A percentile compares a stretch with the other conserved stretches of the same genome.
These are phyloP conservation scores for Oplegnathus fasciatus DNA, from an alignment of 2,113 vertebrate genomes.

Conservation along the genomic window DNA sequence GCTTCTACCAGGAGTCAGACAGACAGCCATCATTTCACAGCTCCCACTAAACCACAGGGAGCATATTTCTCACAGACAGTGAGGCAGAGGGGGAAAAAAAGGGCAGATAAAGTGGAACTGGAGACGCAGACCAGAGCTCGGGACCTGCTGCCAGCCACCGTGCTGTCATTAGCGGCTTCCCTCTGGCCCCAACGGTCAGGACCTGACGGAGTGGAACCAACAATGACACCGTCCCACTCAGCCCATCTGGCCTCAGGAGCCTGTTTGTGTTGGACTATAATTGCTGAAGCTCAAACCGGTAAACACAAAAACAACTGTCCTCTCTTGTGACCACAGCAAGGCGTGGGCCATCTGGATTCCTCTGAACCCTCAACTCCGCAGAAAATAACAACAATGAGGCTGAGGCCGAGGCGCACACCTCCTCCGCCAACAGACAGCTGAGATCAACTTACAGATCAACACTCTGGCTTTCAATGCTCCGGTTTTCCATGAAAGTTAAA, in stretches of 20 bases:
- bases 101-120: conserved; percentile 62
- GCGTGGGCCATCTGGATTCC: conserved; percentile 70
- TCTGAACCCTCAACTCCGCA: conserved; percentile 57
- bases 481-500: conserved; percentile 64
- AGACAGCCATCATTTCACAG: conserved; percentile 76
- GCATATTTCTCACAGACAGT: conserved; percentile 74
- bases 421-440: conserved; percentile 6
- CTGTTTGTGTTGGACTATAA: conserved; percentile 55
- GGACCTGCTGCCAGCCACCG: conserved; percentile 67
- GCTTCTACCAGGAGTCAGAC: conserved; percentile 51
- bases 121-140: conserved; percentile 42
- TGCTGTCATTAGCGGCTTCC: conserved; percentile 77
- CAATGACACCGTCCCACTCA: conserved; percentile 43
- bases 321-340: conserved; percentile 66
- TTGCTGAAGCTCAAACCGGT: conserved; percentile 41
- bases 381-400: conserved; percentile 52
- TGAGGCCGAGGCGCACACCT: conserved; percentile 36
- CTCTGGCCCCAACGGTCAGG: conserved; percentile 44
- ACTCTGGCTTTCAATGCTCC: neutral
- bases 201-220: conserved; percentile 66
- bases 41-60: conserved; percentile 77
- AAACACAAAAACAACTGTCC: conserved; percentile 69
- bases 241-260: conserved; percentile 50
- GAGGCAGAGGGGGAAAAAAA: conserved; percentile 38
- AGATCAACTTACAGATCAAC: conserved; percentile 42